Conservation (phyloP, 2,888 invertebrate species). For the Hybos culiciformis region DNA sequence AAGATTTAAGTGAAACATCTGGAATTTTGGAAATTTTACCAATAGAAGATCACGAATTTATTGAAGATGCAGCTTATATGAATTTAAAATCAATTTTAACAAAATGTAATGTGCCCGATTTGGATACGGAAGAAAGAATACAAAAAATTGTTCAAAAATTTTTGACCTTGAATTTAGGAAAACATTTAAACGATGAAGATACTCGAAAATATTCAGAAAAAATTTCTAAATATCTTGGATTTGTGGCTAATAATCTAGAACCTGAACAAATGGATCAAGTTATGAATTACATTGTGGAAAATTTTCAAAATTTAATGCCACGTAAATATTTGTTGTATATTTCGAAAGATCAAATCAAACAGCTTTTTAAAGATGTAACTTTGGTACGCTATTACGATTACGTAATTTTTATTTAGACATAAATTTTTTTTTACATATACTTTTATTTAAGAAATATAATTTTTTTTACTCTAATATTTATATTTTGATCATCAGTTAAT, state of each 20-base stretch:
- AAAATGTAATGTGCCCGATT: constrained; percentile 21
- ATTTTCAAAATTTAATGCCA: constrained; percentile 26
- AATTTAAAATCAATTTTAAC: constrained; percentile 24
- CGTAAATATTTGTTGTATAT: constrained; percentile 26
- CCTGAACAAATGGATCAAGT: constrained; percentile 27
- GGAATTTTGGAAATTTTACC: constrained; percentile 15
- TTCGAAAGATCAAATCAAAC: constrained; percentile 14
- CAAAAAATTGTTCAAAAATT: constrained; percentile 27
- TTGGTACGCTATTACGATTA: too few species aligned
- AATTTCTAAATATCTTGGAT: constrained; percentile 27
- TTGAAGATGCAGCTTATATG: constrained; percentile 13
- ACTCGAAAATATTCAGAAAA: constrained; percentile 27
- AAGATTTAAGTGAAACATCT: constrained; percentile 6
- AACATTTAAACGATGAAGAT: constrained; percentile 21
- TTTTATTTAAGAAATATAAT: too few species aligned
- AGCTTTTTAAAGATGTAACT: not conserved
- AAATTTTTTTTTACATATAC: too few species aligned
- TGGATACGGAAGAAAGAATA: constrained; percentile 25
- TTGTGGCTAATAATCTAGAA: constrained; percentile 29
- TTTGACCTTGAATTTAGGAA: constrained; percentile 22
- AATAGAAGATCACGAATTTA: constrained; percentile 16
- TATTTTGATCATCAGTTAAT: too few species aligned
- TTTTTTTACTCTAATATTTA: too few species aligned
- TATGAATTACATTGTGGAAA: constrained; percentile 26
- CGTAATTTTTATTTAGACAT: too few species aligned